These are phyloP conservation scores for Furcifer pardalis DNA, from an alignment of 2,797 vertebrate genomes.

Conservation along the genomic window DNA sequence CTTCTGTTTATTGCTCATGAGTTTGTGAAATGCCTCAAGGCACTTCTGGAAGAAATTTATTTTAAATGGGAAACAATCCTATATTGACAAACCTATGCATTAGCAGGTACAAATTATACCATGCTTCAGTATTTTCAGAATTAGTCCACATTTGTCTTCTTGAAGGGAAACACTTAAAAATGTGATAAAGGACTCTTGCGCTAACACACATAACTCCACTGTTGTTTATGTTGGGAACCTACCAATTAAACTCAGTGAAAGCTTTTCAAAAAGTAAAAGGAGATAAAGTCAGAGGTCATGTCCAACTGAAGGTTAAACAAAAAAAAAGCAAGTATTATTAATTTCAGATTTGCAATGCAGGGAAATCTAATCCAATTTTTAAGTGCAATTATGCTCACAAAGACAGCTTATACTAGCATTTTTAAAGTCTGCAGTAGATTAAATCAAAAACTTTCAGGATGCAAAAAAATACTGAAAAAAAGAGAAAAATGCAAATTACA, in stretches of 20 bases:
- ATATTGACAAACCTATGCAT: conserved; percentile 1
- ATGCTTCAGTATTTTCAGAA: conserved; percentile 1
- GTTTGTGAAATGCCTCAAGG: conserved; percentile 27
- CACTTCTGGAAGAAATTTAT: conserved; percentile 10
- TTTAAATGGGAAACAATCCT: conserved; percentile 31
- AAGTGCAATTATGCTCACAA: background rate
- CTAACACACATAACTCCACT: conserved; percentile 8
- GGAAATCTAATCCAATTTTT: conserved; percentile 15
- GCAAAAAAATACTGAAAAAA: background rate
- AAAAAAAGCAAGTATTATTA: background rate
- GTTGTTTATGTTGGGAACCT: conserved; percentile 8
- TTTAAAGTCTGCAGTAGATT: background rate
- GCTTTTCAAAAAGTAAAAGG: background rate
- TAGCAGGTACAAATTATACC: conserved; percentile 16
- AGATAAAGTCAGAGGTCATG: conserved; percentile 2
- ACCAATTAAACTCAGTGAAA: conserved; percentile 5
- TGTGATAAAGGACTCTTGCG: background rate
- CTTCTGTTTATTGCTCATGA: conserved; percentile 36
- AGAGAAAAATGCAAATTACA: background rate
- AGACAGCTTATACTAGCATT: background rate
- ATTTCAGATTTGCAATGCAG: background rate
- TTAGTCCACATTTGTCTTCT: background rate
- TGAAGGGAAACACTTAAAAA: conserved; percentile 11
- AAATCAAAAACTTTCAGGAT: background rate
- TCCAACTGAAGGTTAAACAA: conserved; percentile 1